Percentiles rank a stretch among this genome's conserved stretches.
phyloP scores from a whole-genome alignment of 2,797 vertebrate species.

The Emys orbicularis region DNA sequence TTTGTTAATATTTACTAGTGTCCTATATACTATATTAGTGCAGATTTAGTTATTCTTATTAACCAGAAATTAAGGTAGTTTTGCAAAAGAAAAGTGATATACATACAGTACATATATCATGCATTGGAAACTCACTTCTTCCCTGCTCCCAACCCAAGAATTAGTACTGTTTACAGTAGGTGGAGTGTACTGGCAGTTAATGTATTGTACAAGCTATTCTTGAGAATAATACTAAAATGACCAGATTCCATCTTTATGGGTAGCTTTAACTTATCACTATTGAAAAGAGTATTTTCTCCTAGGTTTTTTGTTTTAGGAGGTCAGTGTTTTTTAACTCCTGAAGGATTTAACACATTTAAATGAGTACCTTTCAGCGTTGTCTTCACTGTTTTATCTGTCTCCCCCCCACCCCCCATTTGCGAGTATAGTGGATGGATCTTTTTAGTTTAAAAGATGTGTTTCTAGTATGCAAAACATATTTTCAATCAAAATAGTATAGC shows the following conservation, averaged over 20 bases:
- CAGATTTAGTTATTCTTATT: not conserved
- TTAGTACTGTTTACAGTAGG: not conserved
- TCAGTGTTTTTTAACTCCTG: not conserved
- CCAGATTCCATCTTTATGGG: not conserved
- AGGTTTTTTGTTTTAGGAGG: not conserved
- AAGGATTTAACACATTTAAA: not conserved
- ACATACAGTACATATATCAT: fast-evolving
- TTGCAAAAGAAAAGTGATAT: not conserved
- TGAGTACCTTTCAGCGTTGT: not conserved
- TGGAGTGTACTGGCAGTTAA: not conserved
- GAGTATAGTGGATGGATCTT: not conserved
- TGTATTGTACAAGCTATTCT: not conserved
- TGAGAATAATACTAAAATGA: conserved; percentile 6
- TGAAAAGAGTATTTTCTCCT: conserved; percentile 39
- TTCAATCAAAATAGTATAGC: conserved; percentile 51
- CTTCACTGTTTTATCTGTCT: not conserved
- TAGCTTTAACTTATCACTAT: not conserved
- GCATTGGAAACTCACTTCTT: not conserved
- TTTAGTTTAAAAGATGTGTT: not conserved
- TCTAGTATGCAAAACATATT: conserved; percentile 45
- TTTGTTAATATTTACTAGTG: not conserved
- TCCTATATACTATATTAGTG: not conserved
- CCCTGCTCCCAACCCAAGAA: not conserved
- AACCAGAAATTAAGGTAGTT: not conserved
- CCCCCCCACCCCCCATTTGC: not conserved